phyloP scores from a whole-genome alignment of 2,113 vertebrate species.

The Muntiacus muntjak region DNA sequence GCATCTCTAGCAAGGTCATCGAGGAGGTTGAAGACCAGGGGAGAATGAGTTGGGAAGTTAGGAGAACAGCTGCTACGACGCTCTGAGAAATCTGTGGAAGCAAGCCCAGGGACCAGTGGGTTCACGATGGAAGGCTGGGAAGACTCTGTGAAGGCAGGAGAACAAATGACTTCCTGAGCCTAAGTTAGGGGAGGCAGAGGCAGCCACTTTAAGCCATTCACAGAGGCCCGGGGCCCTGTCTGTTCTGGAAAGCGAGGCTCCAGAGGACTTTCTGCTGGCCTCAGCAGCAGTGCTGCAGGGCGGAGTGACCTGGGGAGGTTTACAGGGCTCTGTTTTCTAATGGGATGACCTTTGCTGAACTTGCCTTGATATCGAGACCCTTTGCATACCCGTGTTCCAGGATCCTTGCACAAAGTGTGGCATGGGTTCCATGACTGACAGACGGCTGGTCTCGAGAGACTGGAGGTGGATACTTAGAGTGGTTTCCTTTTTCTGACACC shows the following conservation, averaged over 20 bases:
- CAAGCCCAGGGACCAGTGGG: background rate
- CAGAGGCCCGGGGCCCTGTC: background rate
- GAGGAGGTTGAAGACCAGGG: background rate
- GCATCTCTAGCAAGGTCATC: background rate
- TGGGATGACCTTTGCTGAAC: background rate
- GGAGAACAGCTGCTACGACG: rapidly evolving
- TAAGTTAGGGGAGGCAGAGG: background rate
- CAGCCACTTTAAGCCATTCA: background rate
- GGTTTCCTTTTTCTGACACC: background rate
- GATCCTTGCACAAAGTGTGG: background rate
- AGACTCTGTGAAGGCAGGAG: background rate
- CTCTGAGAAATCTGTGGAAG: background rate
- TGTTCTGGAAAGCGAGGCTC: background rate
- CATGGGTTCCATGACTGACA: background rate
- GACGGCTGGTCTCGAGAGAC: background rate
- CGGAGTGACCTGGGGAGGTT: background rate
- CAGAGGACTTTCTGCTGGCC: background rate
- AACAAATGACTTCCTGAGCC: background rate
- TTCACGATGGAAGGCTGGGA: background rate
- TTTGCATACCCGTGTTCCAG: background rate
- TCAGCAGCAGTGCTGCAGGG: background rate
- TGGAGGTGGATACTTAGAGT: background rate
- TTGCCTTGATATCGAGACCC: conserved; percentile 26
- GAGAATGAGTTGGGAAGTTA: background rate
- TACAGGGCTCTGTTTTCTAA: background rate